Evolutionary conservation across 2,888 invertebrate genomes (phyloP).

Genomic region (Drosophila borealis): DNA sequence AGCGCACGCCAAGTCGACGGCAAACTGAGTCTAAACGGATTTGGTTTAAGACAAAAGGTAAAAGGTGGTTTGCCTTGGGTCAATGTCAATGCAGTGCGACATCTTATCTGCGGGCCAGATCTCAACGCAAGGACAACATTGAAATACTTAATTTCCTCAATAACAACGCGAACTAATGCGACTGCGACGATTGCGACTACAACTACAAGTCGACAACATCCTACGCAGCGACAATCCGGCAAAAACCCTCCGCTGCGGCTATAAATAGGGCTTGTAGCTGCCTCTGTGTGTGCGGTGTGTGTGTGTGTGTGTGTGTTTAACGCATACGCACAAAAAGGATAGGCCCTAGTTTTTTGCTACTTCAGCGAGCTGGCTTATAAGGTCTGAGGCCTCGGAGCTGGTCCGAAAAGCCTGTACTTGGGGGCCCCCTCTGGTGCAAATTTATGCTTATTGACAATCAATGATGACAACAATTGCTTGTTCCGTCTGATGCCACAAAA

Average conservation of each 20-base stretch:
- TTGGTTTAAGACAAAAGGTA: conserved; percentile 1
- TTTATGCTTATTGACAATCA: conserved; percentile 84
- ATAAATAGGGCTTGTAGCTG: conserved; percentile 54
- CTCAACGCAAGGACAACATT: conserved; percentile 69
- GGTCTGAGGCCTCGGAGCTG: conserved; percentile 21
- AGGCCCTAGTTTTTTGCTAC: conserved; percentile 46
- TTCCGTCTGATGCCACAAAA: conserved; percentile 64
- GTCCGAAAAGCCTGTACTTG: conserved; percentile 10
- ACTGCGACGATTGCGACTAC: conserved; percentile 27
- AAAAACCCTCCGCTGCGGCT: conserved; percentile 24
- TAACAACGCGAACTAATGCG: conserved; percentile 57
- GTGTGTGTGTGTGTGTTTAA: conserved; percentile 5
- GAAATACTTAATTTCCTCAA: conserved; percentile 69
- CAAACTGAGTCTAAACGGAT: background rate
- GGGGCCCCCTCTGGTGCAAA: conserved; percentile 82
- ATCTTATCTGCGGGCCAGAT: conserved; percentile 61
- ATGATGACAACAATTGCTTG: conserved; percentile 84
- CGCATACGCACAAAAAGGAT: conserved; percentile 47
- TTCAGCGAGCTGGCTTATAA: conserved; percentile 34
- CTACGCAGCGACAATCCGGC: conserved; percentile 62
- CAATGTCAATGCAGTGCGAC: conserved; percentile 58
- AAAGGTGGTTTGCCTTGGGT: conserved; percentile 29
- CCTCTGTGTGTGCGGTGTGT: background rate
- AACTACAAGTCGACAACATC: conserved; percentile 42
- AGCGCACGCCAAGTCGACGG: conserved; percentile 7